These are phyloP conservation scores for Melanaphis sacchari DNA, from an alignment of 1,140 invertebrate species.

Conservation along the genomic window DNA sequence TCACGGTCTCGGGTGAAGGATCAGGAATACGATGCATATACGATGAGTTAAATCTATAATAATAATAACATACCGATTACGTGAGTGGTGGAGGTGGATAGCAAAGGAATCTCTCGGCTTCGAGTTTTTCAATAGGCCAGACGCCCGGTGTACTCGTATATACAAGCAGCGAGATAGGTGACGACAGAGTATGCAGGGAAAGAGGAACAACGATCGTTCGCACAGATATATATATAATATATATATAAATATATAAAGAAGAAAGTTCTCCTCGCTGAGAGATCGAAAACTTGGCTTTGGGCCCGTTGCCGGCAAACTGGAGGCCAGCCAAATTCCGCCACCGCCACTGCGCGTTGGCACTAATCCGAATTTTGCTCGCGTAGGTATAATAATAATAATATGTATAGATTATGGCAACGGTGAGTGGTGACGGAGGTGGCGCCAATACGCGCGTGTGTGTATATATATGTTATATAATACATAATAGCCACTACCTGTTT, in stretches of 20 bases:
- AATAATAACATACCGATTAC: neutral
- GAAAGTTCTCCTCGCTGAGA: neutral
- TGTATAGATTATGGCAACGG: neutral
- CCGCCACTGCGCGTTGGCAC: neutral
- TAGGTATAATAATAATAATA: constrained; percentile 1
- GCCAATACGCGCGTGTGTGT: neutral
- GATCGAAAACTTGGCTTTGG: constrained; percentile 13
- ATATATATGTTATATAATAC: neutral
- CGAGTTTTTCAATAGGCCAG: neutral
- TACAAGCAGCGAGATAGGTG: neutral
- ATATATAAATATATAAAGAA: neutral
- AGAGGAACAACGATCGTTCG: neutral
- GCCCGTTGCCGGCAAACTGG: neutral
- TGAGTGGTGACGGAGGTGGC: neutral
- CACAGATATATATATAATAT: neutral
- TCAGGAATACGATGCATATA: neutral
- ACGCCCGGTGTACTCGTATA: neutral
- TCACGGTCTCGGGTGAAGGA: neutral
- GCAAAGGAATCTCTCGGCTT: neutral
- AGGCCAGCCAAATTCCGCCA: neutral
- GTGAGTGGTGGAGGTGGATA: neutral
- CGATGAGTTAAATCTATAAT: neutral
- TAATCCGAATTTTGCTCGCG: constrained; percentile 14
- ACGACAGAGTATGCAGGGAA: neutral
- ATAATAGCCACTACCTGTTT: constrained; percentile 13